Evolutionary conservation across 1,140 invertebrate species (phyloP).

Genomic region (Tyrophagus putrescentiae): DNA sequence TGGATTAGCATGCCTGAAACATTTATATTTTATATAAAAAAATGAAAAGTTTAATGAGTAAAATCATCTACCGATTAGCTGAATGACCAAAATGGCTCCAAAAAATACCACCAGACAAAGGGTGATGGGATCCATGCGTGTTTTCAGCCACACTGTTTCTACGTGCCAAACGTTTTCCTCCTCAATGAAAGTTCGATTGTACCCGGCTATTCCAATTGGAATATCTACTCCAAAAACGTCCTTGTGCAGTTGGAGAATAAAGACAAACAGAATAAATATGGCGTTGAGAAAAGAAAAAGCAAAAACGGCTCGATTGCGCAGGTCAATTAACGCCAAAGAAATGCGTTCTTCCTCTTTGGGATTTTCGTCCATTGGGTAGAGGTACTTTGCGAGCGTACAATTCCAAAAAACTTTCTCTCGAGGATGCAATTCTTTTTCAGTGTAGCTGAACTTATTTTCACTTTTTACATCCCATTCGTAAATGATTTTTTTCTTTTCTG

Average conservation of each 20-base stretch:
- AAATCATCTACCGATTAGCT: conserved; percentile 37
- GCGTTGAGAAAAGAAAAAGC: conserved; percentile 96
- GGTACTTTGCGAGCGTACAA: conserved; percentile 77
- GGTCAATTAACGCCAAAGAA: conserved; percentile 69
- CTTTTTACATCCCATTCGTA: neutral
- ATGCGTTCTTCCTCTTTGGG: conserved; percentile 77
- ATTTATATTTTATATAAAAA: neutral
- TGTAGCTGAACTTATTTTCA: neutral
- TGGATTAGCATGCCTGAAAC: conserved; percentile 36
- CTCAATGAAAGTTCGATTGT: neutral
- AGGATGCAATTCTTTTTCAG: neutral
- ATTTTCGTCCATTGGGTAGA: conserved; percentile 86
- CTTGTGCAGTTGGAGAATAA: conserved; percentile 68
- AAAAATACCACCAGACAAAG: conserved; percentile 38
- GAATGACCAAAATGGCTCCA: conserved; percentile 34
- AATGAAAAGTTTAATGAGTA: neutral
- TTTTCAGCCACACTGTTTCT: neutral
- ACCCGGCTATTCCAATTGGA: neutral
- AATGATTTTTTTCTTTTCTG: neutral
- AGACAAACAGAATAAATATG: conserved; percentile 91
- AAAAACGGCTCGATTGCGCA: conserved; percentile 83
- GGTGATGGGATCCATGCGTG: conserved; percentile 20
- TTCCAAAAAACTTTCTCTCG: conserved; percentile 76
- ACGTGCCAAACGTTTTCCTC: neutral
- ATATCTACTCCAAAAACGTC: neutral